phyloP scores from a whole-genome alignment of 1,140 invertebrate genomes.

The Arion vulgaris region DNA sequence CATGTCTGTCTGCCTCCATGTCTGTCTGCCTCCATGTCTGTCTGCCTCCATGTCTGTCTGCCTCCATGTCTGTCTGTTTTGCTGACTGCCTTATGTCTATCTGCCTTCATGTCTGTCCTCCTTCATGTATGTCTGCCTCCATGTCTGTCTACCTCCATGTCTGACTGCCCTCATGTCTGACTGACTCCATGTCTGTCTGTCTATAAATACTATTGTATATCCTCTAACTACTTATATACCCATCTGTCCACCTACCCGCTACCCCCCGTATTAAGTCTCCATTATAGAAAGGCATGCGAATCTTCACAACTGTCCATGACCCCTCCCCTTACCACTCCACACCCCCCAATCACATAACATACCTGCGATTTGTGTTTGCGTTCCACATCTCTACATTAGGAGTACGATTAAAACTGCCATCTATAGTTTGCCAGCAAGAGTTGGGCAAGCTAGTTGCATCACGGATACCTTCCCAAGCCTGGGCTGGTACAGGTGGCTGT shows the following conservation, averaged over 20 bases:
- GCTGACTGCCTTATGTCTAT: neutral
- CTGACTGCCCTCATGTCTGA: neutral
- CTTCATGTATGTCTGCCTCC: neutral
- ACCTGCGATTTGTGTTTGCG: constrained; percentile 76
- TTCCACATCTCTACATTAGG: constrained; percentile 59
- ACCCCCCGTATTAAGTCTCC: too few relatives aligned
- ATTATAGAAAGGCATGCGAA: too few relatives aligned
- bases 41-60: neutral
- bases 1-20: neutral
- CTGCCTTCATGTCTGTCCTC: neutral
- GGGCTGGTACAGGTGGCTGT: constrained; percentile 83
- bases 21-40: neutral
- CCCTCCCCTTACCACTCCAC: too few relatives aligned
- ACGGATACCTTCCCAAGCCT: constrained; percentile 47
- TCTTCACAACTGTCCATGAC: too few relatives aligned
- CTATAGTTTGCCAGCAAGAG: constrained; percentile 64
- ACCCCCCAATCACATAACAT: too few relatives aligned
- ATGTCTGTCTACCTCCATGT: neutral
- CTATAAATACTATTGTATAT: neutral
- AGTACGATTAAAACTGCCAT: constrained; percentile 30
- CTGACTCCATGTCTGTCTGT: neutral
- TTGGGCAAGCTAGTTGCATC: constrained; percentile 75
- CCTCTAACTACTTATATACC: neutral
- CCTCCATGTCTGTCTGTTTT: neutral
- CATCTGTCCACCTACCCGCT: too few relatives aligned